Evolutionary conservation across 2,888 invertebrate genomes (phyloP), one percentile per base, ranked within the genome.

Genomic region (Conchocele bisecta): DNA sequence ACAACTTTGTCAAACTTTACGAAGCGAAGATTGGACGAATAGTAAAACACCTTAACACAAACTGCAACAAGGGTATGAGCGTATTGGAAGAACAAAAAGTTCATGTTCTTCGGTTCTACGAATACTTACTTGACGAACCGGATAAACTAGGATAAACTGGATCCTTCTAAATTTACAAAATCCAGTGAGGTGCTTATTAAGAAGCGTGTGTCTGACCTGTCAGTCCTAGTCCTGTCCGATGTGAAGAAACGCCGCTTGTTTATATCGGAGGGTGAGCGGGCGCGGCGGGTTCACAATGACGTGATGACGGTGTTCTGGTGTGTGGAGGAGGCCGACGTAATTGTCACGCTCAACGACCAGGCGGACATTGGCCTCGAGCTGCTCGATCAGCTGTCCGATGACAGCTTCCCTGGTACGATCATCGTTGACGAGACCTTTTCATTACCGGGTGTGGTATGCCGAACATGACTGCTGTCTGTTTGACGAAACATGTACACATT

Each of bases 241-340:
- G 77, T 65, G 7, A 71, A 71, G 53, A 74, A 58, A 24, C 37
- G 77, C 20, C 46, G 76, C 4, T 39, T 76, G 31, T 69, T 73
- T 42, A 17, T 66, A 64, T 60, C 59, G 17, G 76, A 76, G 31
- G 66, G 69, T 24, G 57, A 65, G 22, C 28, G 76, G 35, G 76
- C 76, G 1, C 24, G 31, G 24, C 54, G 56, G 22, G 33, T 11
- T 9, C n/a, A 33, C 3, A 69, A 66, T 57, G 57, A 73, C 44
- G 66, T 50, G 0, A 66, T 69, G 44, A 44, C 54, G 15, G 57
- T 69, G n/a, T 73, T 73, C 46, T 76, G 76, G 76, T 6, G 35
- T 31, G 51, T 76, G 7, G 76, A 73, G n/a, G 50, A 73, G 20
- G 72, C 76, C 1, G 72, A 76, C 24, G 56, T 73, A 0, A 59